phyloP scores from a whole-genome alignment of 2,888 invertebrate genomes.

The Clitarchus hookeri region DNA sequence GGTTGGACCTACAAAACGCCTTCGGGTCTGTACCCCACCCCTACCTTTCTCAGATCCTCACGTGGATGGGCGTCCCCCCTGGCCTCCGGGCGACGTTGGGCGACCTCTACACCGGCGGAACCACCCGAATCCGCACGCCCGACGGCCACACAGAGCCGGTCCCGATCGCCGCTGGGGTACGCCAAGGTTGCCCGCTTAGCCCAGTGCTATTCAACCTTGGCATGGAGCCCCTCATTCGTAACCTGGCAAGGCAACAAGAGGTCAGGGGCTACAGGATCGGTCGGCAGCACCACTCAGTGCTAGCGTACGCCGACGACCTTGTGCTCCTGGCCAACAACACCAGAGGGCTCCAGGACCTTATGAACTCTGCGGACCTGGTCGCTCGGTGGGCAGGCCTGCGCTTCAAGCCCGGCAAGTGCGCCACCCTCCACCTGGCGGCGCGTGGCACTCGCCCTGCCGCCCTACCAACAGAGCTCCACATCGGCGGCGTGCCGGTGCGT shows the following conservation, averaged over 20 bases:
- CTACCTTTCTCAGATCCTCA: neutral
- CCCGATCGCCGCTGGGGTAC: neutral
- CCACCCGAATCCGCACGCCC: neutral
- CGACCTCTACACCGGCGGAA: neutral
- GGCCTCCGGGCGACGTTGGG: neutral
- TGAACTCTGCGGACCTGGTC: slow-evolving; percentile 23
- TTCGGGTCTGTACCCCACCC: slow-evolving; percentile 50
- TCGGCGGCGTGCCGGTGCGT: slow-evolving; percentile 20
- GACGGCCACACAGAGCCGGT: neutral
- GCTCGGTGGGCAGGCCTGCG: slow-evolving; percentile 43
- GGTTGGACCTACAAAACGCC: slow-evolving; percentile 50
- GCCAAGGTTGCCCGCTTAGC: slow-evolving; percentile 50
- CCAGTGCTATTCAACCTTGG: slow-evolving; percentile 50
- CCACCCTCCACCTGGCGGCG: slow-evolving; percentile 42
- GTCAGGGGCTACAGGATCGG: slow-evolving; percentile 25
- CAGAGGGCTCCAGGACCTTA: slow-evolving; percentile 32
- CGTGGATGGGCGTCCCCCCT: neutral
- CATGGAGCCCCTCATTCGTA: slow-evolving; percentile 45
- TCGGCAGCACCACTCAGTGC: neutral
- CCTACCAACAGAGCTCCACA: neutral
- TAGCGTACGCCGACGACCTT: slow-evolving; percentile 46
- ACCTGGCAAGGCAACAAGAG: neutral
- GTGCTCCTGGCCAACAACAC: slow-evolving; percentile 35
- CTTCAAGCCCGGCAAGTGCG: slow-evolving; percentile 48
- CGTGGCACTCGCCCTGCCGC: neutral